These are phyloP conservation scores for Raphicerus campestris DNA, from an alignment of 2,113 vertebrate species.

Conservation along the genomic window DNA sequence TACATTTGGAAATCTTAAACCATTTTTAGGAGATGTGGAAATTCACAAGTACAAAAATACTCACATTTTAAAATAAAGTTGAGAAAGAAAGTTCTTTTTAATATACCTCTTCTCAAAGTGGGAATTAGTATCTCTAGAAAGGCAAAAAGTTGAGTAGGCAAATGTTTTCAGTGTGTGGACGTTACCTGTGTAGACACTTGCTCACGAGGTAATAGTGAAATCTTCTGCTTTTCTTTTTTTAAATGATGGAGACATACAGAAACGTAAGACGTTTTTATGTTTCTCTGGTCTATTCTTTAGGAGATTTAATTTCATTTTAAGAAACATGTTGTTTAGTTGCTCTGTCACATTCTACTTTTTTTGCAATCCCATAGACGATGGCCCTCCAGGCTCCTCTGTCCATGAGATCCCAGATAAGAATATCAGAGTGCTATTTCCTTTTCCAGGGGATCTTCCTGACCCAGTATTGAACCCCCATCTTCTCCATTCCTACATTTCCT, in stretches of 20 bases:
- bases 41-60: constrained; percentile 55
- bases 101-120: not conserved
- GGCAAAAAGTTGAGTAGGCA: not conserved
- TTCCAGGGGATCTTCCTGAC: not conserved
- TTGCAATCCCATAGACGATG: accelerated
- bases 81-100: constrained; percentile 44
- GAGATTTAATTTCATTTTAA: constrained; percentile 28
- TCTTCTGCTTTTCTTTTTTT: not conserved
- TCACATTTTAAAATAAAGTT: constrained; percentile 51
- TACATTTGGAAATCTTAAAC: constrained; percentile 36
- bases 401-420: not conserved
- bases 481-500: not conserved
- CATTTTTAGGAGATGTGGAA: constrained; percentile 41
- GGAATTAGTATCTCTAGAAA: constrained; percentile 29
- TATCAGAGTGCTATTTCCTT: not conserved
- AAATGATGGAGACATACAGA: not conserved
- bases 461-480: not conserved
- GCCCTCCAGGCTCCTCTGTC: not conserved
- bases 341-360: not conserved
- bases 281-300: not conserved
- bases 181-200: not conserved
- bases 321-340: not conserved
- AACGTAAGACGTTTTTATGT: not conserved
- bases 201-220: not conserved
- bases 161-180: not conserved